A percentile compares a stretch with the other conserved stretches of the same genome.
Evolutionary conservation across 1,140 invertebrate genomes (phyloP).

Genomic region (Diabrotica undecimpunctata): DNA sequence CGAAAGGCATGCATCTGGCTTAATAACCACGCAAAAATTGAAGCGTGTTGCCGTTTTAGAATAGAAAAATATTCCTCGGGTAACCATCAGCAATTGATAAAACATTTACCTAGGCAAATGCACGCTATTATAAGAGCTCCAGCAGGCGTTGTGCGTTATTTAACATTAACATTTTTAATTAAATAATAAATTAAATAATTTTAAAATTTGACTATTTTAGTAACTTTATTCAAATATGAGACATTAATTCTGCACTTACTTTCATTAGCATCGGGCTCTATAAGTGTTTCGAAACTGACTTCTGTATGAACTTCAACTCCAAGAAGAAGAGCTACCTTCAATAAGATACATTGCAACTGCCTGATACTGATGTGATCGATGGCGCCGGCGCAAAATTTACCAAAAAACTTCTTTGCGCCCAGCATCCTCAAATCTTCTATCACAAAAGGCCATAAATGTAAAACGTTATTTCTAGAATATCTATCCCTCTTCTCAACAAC

Average conservation of each 20-base stretch:
- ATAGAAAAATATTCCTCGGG: no score
- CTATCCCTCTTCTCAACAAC: conserved; percentile 89
- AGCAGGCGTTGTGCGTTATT: no score
- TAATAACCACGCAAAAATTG: no score
- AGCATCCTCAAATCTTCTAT: conserved; percentile 92
- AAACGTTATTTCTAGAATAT: conserved; percentile 94
- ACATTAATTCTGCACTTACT: conserved; percentile 63
- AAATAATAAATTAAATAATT: no score
- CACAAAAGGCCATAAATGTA: conserved; percentile 98
- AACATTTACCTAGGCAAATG: no score
- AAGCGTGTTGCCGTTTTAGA: no score
- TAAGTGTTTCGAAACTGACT: conserved; percentile 81
- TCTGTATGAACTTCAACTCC: conserved; percentile 95
- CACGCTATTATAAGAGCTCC: no score
- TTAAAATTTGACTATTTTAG: no score
- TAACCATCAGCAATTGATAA: no score
- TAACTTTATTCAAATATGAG: no score
- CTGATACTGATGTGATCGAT: conserved; percentile 99
- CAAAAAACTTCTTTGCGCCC: conserved; percentile 98
- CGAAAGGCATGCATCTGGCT: no score
- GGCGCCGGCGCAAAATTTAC: conserved; percentile 97
- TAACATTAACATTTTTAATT: no score
- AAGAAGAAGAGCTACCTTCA: conserved; percentile 93
- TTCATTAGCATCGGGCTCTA: conserved; percentile 73
- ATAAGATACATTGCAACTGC: conserved; percentile 90